Evolutionary conservation across 2,113 vertebrate genomes (phyloP), one percentile per base, ranked within the genome.

Genomic region (Chinchilla lanigera): DNA sequence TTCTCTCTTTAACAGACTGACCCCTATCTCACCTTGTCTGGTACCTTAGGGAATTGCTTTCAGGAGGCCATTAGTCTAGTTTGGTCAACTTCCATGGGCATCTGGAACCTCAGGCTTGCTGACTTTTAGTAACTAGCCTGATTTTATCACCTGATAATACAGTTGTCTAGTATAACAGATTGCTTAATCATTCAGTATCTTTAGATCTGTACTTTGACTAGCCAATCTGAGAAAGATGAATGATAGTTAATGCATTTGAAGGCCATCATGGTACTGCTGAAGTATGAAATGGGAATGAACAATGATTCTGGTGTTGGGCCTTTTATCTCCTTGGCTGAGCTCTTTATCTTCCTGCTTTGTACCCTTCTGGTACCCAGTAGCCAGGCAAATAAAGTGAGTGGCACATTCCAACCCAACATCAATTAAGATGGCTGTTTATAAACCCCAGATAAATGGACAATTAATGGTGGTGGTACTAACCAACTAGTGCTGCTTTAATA

Each of bases 401-500:
- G 26, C 86, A 93, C 90, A 96, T 98, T 98, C 65, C 97, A 98
- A 71, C 86, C 95, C 93, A 93, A 85, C 83, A 87, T 81, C 88
- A 95, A 77, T 97, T 98, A 90, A 98, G 95, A 84, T 85, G 75
- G 47, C 14, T 98, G 26, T 97, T n/a, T 47, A 92, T 97, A 96
- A 95, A 86, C 33, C 73, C 91, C 73, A 96, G 86, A 89, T 97
- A 96, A 92, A 78, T 92, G 93, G 95, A 92, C 95, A 61, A 16
- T 98, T 94, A 95, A 86, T 88, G 83, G 65, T 97, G 91, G 89
- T 93, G 60, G 90, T 95, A 80, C 56, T 98, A 85, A 93, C 93
- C 98, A 90, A 93, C 93, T 98, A 95, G 77, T 93, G 60, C 93
- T 97, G 80, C 95, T 98, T 96, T 95, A 96, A 96, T 98, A 97